These are phyloP conservation scores for Tenthredo distinguenda DNA, from an alignment of 2,888 invertebrate species.

Conservation along the genomic window DNA sequence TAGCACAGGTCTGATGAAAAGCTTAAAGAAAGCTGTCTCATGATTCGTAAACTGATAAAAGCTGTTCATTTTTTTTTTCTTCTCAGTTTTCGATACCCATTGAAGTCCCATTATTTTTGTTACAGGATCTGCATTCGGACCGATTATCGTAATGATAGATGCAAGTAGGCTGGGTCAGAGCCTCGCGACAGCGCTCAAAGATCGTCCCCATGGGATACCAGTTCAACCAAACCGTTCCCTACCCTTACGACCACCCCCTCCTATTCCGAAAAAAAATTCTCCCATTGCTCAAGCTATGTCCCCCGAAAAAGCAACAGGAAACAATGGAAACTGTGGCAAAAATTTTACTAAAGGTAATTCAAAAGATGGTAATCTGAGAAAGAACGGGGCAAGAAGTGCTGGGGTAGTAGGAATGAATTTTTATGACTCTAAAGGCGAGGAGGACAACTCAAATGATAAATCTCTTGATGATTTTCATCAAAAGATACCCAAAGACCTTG, in stretches of 20 bases:
- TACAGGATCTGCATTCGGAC: conserved; percentile 15
- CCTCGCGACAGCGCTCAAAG: conserved; percentile 67
- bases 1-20: conserved; percentile 21
- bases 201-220: conserved; percentile 68
- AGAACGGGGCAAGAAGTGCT: background rate
- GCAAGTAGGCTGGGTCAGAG: conserved; percentile 56
- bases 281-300: background rate
- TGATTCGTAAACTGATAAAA: background rate
- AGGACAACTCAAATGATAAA: conserved; percentile 60
- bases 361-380: conserved; percentile 22
- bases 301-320: background rate
- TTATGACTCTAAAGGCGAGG: conserved; percentile 57
- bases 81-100: background rate
- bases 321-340: background rate
- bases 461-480: background rate
- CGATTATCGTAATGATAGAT: conserved; percentile 42
- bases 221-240: conserved; percentile 72
- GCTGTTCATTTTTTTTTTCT: background rate
- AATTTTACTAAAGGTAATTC: conserved; percentile 9
- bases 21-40: background rate
- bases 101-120: background rate
- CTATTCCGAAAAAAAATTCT: conserved; percentile 54
- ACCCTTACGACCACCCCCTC: conserved; percentile 72
- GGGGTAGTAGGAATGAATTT: conserved; percentile 50
- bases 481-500: background rate